Evolutionary conservation across 2,113 vertebrate genomes (phyloP).

Genomic region (Ranitomeya imitator): DNA sequence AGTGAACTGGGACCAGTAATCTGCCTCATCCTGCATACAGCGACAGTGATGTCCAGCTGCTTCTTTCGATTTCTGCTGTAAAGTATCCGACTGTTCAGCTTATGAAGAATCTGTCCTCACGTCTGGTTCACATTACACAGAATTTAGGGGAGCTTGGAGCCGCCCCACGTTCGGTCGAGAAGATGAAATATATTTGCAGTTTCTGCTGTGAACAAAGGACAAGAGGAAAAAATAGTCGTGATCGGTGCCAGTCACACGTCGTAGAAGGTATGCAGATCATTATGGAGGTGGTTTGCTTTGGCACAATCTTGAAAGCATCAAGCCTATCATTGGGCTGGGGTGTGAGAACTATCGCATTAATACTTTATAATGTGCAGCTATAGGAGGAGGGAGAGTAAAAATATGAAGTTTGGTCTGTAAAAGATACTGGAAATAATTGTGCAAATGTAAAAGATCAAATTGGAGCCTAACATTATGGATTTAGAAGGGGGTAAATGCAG

Average conservation of each 20-base stretch:
- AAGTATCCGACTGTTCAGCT: background rate
- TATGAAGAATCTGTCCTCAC: background rate
- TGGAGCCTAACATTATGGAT: background rate
- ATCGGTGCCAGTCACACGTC: background rate
- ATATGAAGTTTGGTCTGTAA: background rate
- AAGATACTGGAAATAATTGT: background rate
- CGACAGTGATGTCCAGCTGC: background rate
- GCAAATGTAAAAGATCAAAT: too few relatives aligned
- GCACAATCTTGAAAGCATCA: background rate
- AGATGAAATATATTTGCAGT: conserved; percentile 21
- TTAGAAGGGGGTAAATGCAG: background rate
- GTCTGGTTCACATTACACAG: conserved; percentile 6
- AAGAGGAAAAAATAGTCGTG: background rate
- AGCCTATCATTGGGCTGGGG: background rate
- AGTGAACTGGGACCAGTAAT: background rate
- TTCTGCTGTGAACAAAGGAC: conserved; percentile 1
- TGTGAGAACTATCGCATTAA: background rate
- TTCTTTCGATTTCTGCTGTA: background rate
- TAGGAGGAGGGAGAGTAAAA: background rate
- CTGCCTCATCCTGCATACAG: background rate
- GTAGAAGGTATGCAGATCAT: conserved; percentile 2
- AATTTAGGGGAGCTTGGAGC: background rate
- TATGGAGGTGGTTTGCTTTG: background rate
- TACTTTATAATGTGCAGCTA: background rate
- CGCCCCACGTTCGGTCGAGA: background rate